Base-by-base conservation (phyloP, 2,888 invertebrate species). In the Stenolophus ochropezus region DNA sequence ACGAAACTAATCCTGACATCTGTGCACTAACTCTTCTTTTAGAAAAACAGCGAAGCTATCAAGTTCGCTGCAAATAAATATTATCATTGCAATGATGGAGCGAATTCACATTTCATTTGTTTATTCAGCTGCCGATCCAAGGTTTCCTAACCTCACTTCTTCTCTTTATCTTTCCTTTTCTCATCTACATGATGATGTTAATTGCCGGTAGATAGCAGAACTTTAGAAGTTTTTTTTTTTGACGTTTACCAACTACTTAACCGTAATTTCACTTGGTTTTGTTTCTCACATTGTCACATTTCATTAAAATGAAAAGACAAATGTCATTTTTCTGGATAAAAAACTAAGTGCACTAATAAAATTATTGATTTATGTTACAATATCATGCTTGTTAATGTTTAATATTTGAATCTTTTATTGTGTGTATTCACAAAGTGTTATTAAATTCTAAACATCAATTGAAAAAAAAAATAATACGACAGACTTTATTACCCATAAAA, bases 1-100 rank as follows among this genome's bases (percentile, higher is more conserved):
- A 14, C 2, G 14, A 25, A 61, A 61, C n/a, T 25, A 61, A 4
- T 23, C 21, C 14, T 61, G 23, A 8, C 61, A 25, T 25, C 14
- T 61, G 2, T n/a, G 0, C 8, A 14, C 4, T 23, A 61, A 25
- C 61, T 23, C 14, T 61, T 25, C 61, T 69, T 16, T 11, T 20
- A 21, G 42, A 42, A 16, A 33, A 21, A 11, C 6, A 1, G 42
- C 69, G 16, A n/a, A 61, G 61, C 61, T 61, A 42, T 69, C 69
- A 69, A 69, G 69, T 69, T 69, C 47, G 42, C 47, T 5, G 69
- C 69, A 69, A 69, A 69, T 69, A 69, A 69, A 69, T 69, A 69
- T 69, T 69, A 69, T 69, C 47, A 42, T 73, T 73, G 49, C 73
- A 21, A 73, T 23, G 21, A 73, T 21, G 6, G 14, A 73, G 47